A percentile compares a stretch with the other conserved stretches of the same genome.
Conservation (phyloP, 2,797 vertebrate species). For the Phaenicophaeus curvirostris region DNA sequence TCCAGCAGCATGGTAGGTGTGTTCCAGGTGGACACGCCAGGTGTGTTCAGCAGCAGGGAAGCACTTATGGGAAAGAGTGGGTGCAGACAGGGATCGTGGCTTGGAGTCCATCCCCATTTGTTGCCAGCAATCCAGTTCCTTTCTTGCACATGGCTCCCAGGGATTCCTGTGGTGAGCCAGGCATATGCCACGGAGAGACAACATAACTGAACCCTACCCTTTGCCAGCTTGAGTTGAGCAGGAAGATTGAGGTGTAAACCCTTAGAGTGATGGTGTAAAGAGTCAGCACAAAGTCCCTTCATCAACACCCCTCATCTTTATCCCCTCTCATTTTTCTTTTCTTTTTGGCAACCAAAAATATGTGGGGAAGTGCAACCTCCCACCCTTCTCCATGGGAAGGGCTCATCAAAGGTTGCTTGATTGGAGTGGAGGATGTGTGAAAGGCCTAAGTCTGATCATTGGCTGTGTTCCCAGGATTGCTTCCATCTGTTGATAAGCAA, state of each 20-base stretch:
- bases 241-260: background rate
- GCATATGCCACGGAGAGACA: background rate
- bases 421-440: conserved; percentile 53
- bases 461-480: conserved; percentile 62
- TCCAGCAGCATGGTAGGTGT: conserved; percentile 68
- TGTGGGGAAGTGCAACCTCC: conserved; percentile 19
- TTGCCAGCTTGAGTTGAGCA: background rate
- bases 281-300: conserved; percentile 41
- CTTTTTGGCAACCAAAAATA: conserved; percentile 39
- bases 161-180: background rate
- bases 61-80: conserved; percentile 63
- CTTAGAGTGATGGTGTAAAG: background rate
- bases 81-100: conserved; percentile 13
- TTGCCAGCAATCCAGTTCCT: conserved; percentile 17
- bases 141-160: background rate
- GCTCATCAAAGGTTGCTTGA: conserved; percentile 60
- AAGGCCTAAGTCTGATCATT: conserved; percentile 57
- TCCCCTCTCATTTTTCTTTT: background rate
- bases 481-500: conserved; percentile 63
- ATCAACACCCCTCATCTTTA: background rate
- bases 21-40: conserved; percentile 61
- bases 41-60: conserved; percentile 70
- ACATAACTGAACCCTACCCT: background rate
- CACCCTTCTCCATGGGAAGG: conserved; percentile 37
- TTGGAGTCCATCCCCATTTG: conserved; percentile 26